Evolutionary conservation across 2,113 vertebrate genomes (phyloP).

Genomic region (Ammodytes dubius): DNA sequence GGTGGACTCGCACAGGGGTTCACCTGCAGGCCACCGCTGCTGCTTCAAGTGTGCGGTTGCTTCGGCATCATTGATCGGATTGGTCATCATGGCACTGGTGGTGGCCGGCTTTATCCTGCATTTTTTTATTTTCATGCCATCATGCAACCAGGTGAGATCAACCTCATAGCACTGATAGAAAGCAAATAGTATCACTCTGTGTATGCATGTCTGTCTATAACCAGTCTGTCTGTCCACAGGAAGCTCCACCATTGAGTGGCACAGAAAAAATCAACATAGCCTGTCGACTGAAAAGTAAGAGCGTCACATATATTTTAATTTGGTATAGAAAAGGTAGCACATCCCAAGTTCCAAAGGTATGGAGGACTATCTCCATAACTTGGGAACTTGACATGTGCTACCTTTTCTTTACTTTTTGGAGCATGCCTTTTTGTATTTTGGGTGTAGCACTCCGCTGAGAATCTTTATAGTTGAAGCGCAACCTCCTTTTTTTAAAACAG

Average conservation of each 20-base stretch:
- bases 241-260: fast-evolving
- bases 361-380: too few species aligned
- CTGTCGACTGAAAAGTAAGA: conserved; percentile 21
- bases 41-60: conserved; percentile 4
- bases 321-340: too few species aligned
- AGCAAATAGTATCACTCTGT: neutral
- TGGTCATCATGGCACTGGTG: conserved; percentile 21
- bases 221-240: conserved; percentile 27
- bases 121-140: neutral
- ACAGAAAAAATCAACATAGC: neutral
- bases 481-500: too few species aligned
- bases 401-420: too few species aligned
- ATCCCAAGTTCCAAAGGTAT: too few species aligned
- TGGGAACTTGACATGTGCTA: too few species aligned
- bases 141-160: conserved; percentile 60
- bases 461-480: too few species aligned
- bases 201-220: neutral
- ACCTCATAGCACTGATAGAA: neutral
- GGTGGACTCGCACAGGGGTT: neutral
- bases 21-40: neutral
- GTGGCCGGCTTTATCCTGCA: neutral
- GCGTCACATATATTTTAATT: neutral
- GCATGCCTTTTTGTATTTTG: too few species aligned
- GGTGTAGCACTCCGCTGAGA: too few species aligned
- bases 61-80: conserved; percentile 16